Evolutionary conservation across 2,113 vertebrate genomes (phyloP), one percentile per base, ranked within the genome.

Genomic region (Syngnathoides biaculeatus): DNA sequence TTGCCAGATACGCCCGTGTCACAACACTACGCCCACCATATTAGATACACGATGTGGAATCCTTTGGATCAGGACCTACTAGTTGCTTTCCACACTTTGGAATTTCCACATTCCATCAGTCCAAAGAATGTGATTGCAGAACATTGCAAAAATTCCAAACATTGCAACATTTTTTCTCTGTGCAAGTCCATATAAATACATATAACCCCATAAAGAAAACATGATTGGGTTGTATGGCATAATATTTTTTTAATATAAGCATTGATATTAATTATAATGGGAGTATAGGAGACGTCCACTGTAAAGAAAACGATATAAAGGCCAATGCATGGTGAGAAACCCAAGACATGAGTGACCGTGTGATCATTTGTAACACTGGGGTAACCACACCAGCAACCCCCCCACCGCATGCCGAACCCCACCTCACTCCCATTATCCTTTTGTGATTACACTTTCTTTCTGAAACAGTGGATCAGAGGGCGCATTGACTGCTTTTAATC

Each of bases 401-500:
- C 55, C 42, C 45, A 55, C 17, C n/a, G n/a, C n/a, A n/a, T n/a
- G n/a, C n/a, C n/a, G n/a, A n/a, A n/a, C 62, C 22, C 40, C 60
- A 35, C 70, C 71, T 70, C 66, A 61, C 77, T 68, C 75, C 82
- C 81, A 79, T 89, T 87, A 88, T 89, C 82, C 86, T 79, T 72
- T 88, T 86, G 81, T 89, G 88, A 91, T 89, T 90, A 89, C 84
- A 87, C 86, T 86, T 90, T 90, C 84, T 83, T 71, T 84, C 75
- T 85, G 83, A 87, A 89, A 86, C 84, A 71, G 65, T 82, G 81
- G 85, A 89, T 89, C 88, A 90, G 80, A 82, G 87, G 84, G 83
- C 81, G 73, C 81, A 86, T 87, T 89, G 87, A 89, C 88, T 85
- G 81, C 87, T 88, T 88, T 90, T 90, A 90, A 90, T 91, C 90